These are phyloP conservation scores for Acinonyx jubatus DNA, from an alignment of 2,113 vertebrate genomes.

Conservation along the genomic window DNA sequence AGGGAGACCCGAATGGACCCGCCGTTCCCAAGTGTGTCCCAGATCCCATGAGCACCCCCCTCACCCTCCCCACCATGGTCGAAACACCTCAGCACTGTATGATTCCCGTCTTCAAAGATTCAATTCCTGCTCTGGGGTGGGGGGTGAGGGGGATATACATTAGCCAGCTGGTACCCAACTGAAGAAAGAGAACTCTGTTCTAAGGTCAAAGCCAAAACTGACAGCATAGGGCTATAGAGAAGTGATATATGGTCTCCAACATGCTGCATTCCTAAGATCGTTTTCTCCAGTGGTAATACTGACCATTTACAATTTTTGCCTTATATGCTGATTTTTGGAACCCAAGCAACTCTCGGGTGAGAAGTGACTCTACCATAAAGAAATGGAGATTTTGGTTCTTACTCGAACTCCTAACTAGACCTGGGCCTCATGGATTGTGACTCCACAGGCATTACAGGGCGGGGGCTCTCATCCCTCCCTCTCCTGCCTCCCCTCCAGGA, in stretches of 20 bases:
- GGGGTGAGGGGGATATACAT: rapidly evolving
- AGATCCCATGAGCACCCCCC: not conserved
- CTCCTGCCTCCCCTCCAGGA: not conserved
- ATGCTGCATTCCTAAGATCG: not conserved
- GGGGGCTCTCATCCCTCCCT: not conserved
- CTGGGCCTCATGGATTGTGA: not conserved
- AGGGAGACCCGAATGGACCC: not conserved
- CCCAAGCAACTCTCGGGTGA: not conserved
- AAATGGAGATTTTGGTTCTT: not conserved
- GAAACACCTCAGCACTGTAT: not conserved
- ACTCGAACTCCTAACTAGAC: not conserved
- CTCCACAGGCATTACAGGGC: rapidly evolving
- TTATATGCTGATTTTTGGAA: not conserved
- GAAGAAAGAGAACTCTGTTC: not conserved
- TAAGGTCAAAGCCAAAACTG: not conserved
- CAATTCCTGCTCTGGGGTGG: not conserved
- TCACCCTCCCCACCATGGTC: too few species aligned
- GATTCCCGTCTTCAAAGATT: not conserved
- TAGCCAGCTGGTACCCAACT: not conserved
- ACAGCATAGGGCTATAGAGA: rapidly evolving
- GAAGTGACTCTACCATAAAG: not conserved
- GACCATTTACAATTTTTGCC: not conserved
- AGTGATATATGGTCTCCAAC: not conserved
- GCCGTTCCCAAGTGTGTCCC: not conserved
- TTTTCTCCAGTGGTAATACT: not conserved